Conservation (phyloP, 2,888 invertebrate genomes). For the Eretmocerus hayati region DNA sequence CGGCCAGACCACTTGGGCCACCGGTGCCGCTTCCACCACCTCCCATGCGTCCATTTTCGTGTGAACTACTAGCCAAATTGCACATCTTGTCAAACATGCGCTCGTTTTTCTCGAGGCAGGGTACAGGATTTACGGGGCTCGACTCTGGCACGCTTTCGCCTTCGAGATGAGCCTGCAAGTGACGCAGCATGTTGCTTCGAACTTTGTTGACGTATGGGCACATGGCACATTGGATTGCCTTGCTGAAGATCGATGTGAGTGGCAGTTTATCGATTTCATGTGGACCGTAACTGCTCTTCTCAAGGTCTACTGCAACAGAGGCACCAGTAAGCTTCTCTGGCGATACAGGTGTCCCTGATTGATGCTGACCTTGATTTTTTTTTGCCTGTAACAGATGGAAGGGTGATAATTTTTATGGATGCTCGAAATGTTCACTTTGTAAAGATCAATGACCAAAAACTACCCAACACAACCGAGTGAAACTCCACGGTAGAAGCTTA, state of each 20-base stretch:
- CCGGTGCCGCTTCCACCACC: slow-evolving; percentile 24
- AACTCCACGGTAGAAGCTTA: too few species aligned
- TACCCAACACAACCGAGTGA: too few species aligned
- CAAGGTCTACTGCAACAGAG: too few species aligned
- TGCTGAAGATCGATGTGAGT: slow-evolving; percentile 57
- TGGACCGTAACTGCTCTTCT: slow-evolving; percentile 42
- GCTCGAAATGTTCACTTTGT: too few species aligned
- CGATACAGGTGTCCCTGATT: too few species aligned
- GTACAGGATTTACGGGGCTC: slow-evolving; percentile 76
- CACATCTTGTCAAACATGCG: slow-evolving; percentile 81
- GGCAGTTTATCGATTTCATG: slow-evolving; percentile 61
- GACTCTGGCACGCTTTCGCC: slow-evolving; percentile 57
- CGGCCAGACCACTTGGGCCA: not conserved
- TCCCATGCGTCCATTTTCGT: slow-evolving; percentile 46
- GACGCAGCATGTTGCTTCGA: slow-evolving; percentile 64
- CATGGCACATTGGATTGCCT: slow-evolving; percentile 56
- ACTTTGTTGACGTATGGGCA: slow-evolving; percentile 67
- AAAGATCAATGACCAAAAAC: too few species aligned
- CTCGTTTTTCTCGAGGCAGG: slow-evolving; percentile 68
- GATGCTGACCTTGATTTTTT: too few species aligned
- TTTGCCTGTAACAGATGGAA: too few species aligned
- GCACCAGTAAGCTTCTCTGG: too few species aligned
- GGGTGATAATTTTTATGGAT: too few species aligned
- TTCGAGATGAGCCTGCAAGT: slow-evolving; percentile 60
- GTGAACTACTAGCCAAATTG: slow-evolving; percentile 70